Base-by-base conservation (phyloP, 2,797 vertebrate genomes). In the Melanotaenia pygmaea region DNA sequence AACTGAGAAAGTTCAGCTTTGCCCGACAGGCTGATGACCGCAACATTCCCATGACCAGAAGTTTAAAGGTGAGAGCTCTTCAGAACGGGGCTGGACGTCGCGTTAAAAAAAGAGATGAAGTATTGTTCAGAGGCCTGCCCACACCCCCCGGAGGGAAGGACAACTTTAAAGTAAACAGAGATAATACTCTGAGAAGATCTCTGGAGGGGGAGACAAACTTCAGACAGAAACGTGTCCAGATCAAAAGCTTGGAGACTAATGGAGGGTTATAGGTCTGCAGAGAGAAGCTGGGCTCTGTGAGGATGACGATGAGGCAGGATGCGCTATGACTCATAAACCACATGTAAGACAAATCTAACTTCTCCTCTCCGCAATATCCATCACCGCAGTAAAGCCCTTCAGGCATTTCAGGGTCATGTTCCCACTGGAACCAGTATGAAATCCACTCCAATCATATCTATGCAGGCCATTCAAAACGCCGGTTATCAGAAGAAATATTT, bases 161-260 rank as follows among this genome's bases (percentile, higher is more conserved):
- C 34, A 20, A 18, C 82, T 80, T 80, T 80, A 85, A 87, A 83
- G 83, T 87, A 88, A 91, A 88, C 86, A 81, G 72, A 79, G 82
- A 71, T 47, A 77, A 59, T 72, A 71, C 50, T 72, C 70, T 85
- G 53, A 75, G 85, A 76, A 59, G 80, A 76, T 82, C 62, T 80
- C 63, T 67, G 74, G 26, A 71, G 59, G 43, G 64, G 67, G 70
- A 66, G 72, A 74, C 74, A 80, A 70, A 79, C 78, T 77, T 86
- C 76, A 83, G 83, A 81, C 76, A 11, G 68, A 76, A 78, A 77
- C 66, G 82, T 85, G 84, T 77, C 78, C 79, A 91, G 86, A 91
- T 91, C 83, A 92, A 91, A 90, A 64, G 35, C 67, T 51, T 56
- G 26, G 40, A 74, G 81, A 63, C 54, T 50, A 76, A 77, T 58